Conservation (phyloP, 1,140 invertebrate species). For the Heliconius himera region DNA sequence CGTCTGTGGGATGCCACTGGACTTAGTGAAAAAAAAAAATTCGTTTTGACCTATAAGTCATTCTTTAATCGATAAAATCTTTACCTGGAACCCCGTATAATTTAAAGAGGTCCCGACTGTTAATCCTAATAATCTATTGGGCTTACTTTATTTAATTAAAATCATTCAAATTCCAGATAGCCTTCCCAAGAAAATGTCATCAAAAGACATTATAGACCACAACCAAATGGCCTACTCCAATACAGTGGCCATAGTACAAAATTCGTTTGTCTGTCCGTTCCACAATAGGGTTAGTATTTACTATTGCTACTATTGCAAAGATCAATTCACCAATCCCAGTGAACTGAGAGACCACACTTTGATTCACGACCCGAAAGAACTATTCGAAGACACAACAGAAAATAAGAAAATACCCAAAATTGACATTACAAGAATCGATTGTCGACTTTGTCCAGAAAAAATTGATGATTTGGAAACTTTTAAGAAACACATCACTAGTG, state of each 20-base stretch:
- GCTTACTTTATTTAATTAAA: neutral
- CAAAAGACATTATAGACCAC: conserved; percentile 48
- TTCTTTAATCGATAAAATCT: too few relatives aligned
- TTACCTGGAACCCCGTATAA: too few relatives aligned
- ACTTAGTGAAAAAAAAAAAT: too few relatives aligned
- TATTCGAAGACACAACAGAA: conserved; percentile 63
- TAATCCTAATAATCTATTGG: too few relatives aligned
- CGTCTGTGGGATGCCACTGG: too few relatives aligned
- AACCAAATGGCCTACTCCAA: conserved; percentile 60
- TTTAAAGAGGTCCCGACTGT: too few relatives aligned
- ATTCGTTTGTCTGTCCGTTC: conserved; percentile 69
- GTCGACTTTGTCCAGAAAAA: conserved; percentile 61
- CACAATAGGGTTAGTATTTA: conserved; percentile 66
- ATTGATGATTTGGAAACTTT: conserved; percentile 63
- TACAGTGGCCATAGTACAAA: conserved; percentile 58
- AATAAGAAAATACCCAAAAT: conserved; percentile 72
- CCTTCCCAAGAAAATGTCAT: neutral
- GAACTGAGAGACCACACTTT: conserved; percentile 70
- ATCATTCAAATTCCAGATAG: neutral
- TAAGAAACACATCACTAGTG: conserved; percentile 55
- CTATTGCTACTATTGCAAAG: conserved; percentile 70
- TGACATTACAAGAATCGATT: conserved; percentile 73
- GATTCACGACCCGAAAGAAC: conserved; percentile 56
- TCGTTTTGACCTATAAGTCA: too few relatives aligned
- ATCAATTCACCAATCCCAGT: conserved; percentile 64